A percentile compares a stretch with the other conserved stretches of the same genome.
These are phyloP conservation scores for Emydocephalus ijimae DNA, from an alignment of 2,113 vertebrate species.

Conservation along the genomic window DNA sequence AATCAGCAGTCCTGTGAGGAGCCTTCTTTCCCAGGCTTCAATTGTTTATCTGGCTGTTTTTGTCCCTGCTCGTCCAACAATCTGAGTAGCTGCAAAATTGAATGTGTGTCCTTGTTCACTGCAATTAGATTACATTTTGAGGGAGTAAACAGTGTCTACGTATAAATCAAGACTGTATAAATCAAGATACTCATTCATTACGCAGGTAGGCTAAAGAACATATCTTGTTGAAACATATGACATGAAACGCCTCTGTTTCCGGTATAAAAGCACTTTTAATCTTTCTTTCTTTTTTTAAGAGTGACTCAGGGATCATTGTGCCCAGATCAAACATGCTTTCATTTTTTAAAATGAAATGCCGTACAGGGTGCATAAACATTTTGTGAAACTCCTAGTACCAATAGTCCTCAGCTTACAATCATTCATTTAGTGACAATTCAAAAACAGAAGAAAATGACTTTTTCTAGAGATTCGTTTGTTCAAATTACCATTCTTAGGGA, in stretches of 20 bases:
- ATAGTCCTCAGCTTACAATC: too few relatives aligned
- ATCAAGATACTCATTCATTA: neutral
- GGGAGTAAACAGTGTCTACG: constrained; percentile 13
- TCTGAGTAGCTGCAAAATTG: too few relatives aligned
- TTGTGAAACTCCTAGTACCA: neutral
- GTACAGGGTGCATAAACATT: neutral
- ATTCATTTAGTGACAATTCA: too few relatives aligned
- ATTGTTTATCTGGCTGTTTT: too few relatives aligned
- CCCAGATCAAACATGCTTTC: neutral
- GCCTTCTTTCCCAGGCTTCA: too few relatives aligned
- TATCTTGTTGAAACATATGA: neutral
- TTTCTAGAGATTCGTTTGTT: neutral
- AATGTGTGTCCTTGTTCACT: too few relatives aligned
- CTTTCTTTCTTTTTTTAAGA: neutral
- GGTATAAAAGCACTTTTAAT: too few relatives aligned
- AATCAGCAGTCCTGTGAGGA: too few relatives aligned
- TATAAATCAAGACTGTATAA: constrained; percentile 6
- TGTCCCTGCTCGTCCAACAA: too few relatives aligned
- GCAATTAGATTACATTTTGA: neutral
- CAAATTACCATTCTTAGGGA: neutral
- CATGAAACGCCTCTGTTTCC: neutral
- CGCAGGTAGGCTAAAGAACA: neutral
- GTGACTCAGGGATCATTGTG: neutral
- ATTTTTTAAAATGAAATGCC: neutral
- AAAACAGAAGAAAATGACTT: too few relatives aligned